Evolutionary conservation across 2,888 invertebrate genomes (phyloP), one percentile per base, ranked within the genome.

Genomic region (Smittia sp.): DNA sequence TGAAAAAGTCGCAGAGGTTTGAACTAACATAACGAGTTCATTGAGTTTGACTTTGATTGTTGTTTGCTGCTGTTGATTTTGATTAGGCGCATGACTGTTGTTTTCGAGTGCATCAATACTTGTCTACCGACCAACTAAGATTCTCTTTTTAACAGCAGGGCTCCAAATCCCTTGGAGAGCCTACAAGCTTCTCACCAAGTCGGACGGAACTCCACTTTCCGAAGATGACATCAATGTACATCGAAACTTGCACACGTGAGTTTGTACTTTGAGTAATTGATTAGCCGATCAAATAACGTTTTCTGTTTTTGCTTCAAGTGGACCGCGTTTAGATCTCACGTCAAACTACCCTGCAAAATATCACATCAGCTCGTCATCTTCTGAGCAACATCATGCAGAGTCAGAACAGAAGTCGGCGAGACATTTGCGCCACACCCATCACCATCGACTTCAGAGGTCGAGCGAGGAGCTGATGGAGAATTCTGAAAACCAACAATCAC

Each of bases 1-100:
- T 41, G 68, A 68, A 68, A 32, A 11, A 70, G 46, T 20, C n/a
- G n/a, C n/a, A 24, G 41, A 70, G 69, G 69, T 70, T 70, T 70
- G 69, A 58, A 58, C 18, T 58, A 58, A 58, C 58, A 58, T 39
- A 39, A 39, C 13, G 7, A 7, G 39, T 39, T 39, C 39, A 39
- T 67, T 39, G n/a, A 68, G 46, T 41, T 46, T 46, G 68, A 68
- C 46, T 38, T 68, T 68, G 41, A 13, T 68, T 41, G 68, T 46
- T 68, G 24, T 66, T 66, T 66, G 32, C 32, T 66, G 25, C 20
- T 65, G 27, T 66, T 66, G 18, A 13, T 66, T 20, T 46, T 15
- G 46, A 46, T 46, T 46, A 6, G 2, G 46, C 39, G 68, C 68
- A 68, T 68, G 46, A 46, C n/a, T 46, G 6, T 46, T 15, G 46